These are phyloP conservation scores for Pardalotus punctatus DNA, from an alignment of 2,113 vertebrate genomes.

Conservation along the genomic window DNA sequence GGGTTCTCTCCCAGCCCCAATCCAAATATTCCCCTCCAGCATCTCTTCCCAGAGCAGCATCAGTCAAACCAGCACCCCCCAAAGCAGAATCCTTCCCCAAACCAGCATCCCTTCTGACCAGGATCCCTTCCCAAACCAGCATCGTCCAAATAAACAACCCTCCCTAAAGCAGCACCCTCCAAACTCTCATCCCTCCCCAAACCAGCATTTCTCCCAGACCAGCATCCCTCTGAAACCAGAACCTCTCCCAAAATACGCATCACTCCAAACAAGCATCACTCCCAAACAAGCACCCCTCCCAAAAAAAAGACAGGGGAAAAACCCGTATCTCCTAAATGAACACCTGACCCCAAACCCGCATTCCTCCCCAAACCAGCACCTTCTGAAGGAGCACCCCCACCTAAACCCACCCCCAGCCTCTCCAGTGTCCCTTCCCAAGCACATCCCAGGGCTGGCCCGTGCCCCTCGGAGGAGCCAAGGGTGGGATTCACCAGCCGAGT, in stretches of 20 bases:
- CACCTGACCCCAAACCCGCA: neutral
- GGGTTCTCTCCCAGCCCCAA: neutral
- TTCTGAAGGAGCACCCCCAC: neutral
- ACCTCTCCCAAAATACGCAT: too few species aligned
- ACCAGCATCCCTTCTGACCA: neutral
- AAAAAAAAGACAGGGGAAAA: too few species aligned
- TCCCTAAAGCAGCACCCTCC: neutral
- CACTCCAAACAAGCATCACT: neutral
- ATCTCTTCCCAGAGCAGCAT: neutral
- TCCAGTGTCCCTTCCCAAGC: neutral
- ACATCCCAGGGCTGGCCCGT: neutral
- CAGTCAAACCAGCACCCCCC: neutral
- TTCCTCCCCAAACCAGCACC: neutral
- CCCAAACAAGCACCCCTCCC: neutral
- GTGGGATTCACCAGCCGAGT: neutral
- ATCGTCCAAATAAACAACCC: neutral
- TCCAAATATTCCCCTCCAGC: accelerated
- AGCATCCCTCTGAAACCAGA: neutral
- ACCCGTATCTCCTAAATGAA: too few species aligned
- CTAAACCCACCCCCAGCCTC: neutral
- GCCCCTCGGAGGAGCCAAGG: neutral
- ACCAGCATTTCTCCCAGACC: too few species aligned
- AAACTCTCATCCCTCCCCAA: neutral
- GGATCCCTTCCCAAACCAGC: neutral
- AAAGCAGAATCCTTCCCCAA: neutral